phyloP scores from a whole-genome alignment of 2,888 invertebrate genomes.

The Amphimallon solstitiale region DNA sequence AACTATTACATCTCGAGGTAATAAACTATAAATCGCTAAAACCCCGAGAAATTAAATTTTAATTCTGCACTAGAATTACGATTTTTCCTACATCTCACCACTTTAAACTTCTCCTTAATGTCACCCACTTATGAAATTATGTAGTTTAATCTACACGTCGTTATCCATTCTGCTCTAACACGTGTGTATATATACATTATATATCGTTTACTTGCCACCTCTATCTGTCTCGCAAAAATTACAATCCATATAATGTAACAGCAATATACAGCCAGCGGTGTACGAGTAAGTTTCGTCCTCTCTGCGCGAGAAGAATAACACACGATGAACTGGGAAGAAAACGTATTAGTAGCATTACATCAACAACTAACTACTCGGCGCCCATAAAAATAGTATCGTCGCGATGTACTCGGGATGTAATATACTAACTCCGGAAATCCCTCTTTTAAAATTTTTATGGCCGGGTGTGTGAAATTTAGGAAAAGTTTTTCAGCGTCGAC shows the following conservation, averaged over 20 bases:
- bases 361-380: slow-evolving; percentile 8
- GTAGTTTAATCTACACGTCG: background rate
- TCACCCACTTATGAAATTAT: slow-evolving; percentile 26
- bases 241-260: background rate
- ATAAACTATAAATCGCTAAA: too few relatives aligned
- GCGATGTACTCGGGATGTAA: background rate
- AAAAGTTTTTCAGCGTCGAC: slow-evolving; percentile 12
- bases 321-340: background rate
- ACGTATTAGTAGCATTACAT: background rate
- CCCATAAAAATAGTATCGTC: slow-evolving; percentile 5
- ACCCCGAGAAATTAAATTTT: too few relatives aligned
- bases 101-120: slow-evolving; percentile 29
- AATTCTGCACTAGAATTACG: too few relatives aligned
- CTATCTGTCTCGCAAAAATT: slow-evolving; percentile 3
- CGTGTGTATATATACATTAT: background rate
- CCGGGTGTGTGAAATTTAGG: slow-evolving; percentile 25
- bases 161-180: background rate
- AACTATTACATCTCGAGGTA: too few relatives aligned
- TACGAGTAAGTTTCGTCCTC: background rate
- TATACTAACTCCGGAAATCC: slow-evolving; percentile 25
- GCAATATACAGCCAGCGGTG: background rate
- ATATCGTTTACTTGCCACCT: background rate
- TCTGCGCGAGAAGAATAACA: background rate
- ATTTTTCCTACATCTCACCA: slow-evolving; percentile 31
- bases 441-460: slow-evolving; percentile 28